Conservation (phyloP, 2,113 vertebrate genomes). For the Casuarius casuarius region DNA sequence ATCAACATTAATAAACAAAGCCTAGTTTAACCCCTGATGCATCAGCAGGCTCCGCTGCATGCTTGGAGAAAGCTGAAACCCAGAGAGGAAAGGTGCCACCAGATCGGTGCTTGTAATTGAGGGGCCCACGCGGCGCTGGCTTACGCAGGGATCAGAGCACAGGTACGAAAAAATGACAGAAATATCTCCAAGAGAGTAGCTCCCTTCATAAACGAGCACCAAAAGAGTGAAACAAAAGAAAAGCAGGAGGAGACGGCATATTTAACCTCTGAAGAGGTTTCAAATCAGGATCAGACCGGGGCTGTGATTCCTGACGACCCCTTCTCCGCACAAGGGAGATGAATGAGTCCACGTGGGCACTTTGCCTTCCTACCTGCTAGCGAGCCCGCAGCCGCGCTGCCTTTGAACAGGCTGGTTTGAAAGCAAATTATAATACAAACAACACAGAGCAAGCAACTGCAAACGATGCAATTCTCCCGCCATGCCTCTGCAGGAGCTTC, state of each 20-base stretch:
- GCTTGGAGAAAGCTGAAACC: not conserved
- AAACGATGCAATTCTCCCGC: not conserved
- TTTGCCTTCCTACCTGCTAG: too few species aligned
- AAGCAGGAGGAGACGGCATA: not conserved
- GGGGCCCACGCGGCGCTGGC: not conserved
- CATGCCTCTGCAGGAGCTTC: accelerated
- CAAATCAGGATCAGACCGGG: not conserved
- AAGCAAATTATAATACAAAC: not conserved
- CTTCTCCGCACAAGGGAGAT: not conserved
- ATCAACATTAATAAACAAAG: not conserved
- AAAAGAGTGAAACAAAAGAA: not conserved
- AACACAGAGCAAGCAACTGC: not conserved
- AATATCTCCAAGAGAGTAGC: not conserved
- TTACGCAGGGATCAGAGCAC: not conserved
- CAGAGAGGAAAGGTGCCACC: not conserved
- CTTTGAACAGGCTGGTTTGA: not conserved
- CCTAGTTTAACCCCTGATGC: not conserved
- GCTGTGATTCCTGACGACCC: not conserved
- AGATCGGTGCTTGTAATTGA: not conserved
- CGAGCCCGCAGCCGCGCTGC: not conserved
- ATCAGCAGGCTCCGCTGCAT: not conserved
- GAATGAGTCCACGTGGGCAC: not conserved
- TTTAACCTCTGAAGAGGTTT: not conserved
- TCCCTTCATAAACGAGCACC: not conserved
- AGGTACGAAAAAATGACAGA: not conserved